Conservation (phyloP, 2,797 vertebrate genomes). For the Buceros bicornis region DNA sequence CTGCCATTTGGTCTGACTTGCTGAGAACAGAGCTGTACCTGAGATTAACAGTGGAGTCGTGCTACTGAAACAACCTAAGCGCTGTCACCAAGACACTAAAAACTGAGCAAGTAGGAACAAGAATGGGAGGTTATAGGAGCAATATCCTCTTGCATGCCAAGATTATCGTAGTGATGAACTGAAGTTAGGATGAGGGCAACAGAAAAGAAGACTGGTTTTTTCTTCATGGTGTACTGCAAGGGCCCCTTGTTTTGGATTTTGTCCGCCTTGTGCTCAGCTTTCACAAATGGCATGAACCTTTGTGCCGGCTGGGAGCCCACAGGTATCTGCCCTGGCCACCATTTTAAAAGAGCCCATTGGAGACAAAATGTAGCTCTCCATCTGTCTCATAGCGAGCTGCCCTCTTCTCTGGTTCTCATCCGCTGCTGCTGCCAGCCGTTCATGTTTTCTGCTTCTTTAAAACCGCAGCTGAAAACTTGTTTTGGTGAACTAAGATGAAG, state of each 20-base stretch:
- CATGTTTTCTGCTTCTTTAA: background rate
- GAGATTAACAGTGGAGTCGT: background rate
- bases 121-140: background rate
- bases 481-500: background rate
- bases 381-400: background rate
- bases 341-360: background rate
- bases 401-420: background rate
- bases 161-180: background rate
- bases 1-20: background rate
- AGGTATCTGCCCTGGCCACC: background rate
- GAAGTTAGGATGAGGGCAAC: background rate
- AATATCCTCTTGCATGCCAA: background rate
- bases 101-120: background rate
- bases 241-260: background rate
- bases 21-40: background rate
- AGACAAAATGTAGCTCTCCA: accelerated
- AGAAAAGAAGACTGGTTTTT: background rate
- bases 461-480: background rate
- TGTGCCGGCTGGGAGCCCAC: background rate
- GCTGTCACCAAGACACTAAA: background rate
- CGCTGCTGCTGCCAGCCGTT: background rate
- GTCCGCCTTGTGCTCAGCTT: background rate
- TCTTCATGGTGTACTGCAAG: background rate
- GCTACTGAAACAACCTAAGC: background rate
- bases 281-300: background rate